Conservation (phyloP, 2,113 vertebrate genomes). For the Numida meleagris region DNA sequence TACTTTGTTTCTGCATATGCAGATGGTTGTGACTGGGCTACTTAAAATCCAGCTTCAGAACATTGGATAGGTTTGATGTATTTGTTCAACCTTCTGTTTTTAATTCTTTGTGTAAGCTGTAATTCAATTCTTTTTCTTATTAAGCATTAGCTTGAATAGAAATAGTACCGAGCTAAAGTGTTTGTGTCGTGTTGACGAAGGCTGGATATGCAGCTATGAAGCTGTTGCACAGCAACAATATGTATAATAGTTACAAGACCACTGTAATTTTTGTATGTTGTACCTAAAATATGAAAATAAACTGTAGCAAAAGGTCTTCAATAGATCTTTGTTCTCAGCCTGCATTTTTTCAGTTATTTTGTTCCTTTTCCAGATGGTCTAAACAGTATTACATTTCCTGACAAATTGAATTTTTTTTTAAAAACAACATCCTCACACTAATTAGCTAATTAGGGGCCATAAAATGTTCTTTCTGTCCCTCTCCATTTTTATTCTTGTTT, state of each 20-base stretch:
- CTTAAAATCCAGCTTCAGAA: not conserved
- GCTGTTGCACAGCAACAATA: not conserved
- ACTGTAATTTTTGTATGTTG: not conserved
- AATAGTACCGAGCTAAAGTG: not conserved
- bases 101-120: not conserved
- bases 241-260: not conserved
- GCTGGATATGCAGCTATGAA: not conserved
- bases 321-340: not conserved
- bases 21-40: not conserved
- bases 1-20: not conserved
- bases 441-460: not conserved
- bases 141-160: not conserved
- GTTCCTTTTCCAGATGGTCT: not conserved
- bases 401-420: too few relatives aligned
- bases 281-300: not conserved
- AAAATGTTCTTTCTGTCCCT: constrained; percentile 39
- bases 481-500: constrained; percentile 62
- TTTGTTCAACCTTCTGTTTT: not conserved
- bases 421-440: not conserved
- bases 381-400: not conserved
- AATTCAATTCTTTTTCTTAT: constrained; percentile 18
- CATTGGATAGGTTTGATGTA: not conserved
- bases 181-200: not conserved
- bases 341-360: not conserved
- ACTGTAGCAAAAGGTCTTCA: not conserved